Conservation (phyloP, 2,888 invertebrate genomes). For the Drosophila parthenogenetica region DNA sequence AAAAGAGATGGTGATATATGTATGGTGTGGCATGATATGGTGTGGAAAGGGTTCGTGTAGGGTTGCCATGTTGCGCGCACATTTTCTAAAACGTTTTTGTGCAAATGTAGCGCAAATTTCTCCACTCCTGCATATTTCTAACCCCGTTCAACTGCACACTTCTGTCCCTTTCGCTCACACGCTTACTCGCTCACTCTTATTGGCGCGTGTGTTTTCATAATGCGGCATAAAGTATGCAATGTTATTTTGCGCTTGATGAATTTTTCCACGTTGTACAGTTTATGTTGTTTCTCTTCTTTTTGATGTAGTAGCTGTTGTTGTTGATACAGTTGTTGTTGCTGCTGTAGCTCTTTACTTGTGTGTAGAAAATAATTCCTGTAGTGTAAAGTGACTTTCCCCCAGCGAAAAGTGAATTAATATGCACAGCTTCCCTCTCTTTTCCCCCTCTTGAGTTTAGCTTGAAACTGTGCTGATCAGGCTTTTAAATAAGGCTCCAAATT, state of each 20-base stretch:
- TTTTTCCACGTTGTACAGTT: conserved; percentile 74
- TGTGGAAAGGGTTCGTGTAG: neutral
- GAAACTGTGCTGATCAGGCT: conserved; percentile 21
- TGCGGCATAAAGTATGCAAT: conserved; percentile 80
- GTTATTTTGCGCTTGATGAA: conserved; percentile 80
- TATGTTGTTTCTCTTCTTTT: conserved; percentile 35
- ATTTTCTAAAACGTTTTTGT: conserved; percentile 77
- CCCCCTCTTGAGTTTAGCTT: conserved; percentile 19
- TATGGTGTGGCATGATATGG: no score
- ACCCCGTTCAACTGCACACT: conserved; percentile 10
- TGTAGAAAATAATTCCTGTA: conserved; percentile 35
- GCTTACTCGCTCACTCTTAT: conserved; percentile 3
- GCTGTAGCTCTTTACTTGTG: conserved; percentile 1
- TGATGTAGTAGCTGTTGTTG: conserved; percentile 30
- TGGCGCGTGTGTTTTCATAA: conserved; percentile 74
- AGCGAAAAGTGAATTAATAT: conserved; percentile 67
- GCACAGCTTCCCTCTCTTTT: conserved; percentile 13
- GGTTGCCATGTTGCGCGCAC: conserved; percentile 57
- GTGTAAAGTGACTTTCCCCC: conserved; percentile 59
- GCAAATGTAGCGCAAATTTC: conserved; percentile 70
- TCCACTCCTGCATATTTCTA: conserved; percentile 21
- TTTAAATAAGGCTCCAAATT: conserved; percentile 12
- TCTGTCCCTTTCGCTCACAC: neutral
- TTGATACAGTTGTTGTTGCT: conserved; percentile 17
- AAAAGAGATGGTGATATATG: conserved; percentile 4